These are phyloP conservation scores for Istiophorus platypterus DNA, from an alignment of 2,113 vertebrate genomes.

Conservation along the genomic window DNA sequence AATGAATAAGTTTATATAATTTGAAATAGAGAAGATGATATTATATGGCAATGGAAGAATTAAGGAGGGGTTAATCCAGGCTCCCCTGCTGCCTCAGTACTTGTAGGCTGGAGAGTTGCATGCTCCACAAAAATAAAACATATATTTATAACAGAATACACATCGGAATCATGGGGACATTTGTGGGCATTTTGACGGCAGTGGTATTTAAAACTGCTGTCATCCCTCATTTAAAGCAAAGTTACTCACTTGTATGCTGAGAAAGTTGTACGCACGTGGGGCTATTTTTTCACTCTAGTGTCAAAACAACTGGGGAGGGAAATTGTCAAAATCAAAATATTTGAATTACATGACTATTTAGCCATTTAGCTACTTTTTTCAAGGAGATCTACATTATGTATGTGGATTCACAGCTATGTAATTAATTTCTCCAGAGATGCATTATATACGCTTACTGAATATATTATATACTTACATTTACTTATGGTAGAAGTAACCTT, in stretches of 20 bases:
- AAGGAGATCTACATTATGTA: slow-evolving; percentile 29
- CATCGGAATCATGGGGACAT: slow-evolving; percentile 46
- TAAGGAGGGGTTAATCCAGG: slow-evolving; percentile 32
- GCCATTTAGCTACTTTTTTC: slow-evolving; percentile 31
- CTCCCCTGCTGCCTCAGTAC: not conserved
- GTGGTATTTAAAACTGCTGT: slow-evolving; percentile 59
- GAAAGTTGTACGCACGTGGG: not conserved
- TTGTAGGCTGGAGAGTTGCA: slow-evolving; percentile 30
- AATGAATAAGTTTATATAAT: not conserved
- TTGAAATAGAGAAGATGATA: not conserved
- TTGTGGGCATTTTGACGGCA: slow-evolving; percentile 56
- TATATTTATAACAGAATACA: slow-evolving; percentile 69
- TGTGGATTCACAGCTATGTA: slow-evolving; percentile 16
- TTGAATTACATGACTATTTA: slow-evolving; percentile 32
- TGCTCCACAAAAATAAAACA: slow-evolving; percentile 62
- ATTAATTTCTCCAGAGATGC: slow-evolving; percentile 40
- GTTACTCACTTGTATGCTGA: slow-evolving; percentile 57
- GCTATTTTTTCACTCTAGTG: slow-evolving; percentile 17
- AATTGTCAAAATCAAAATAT: slow-evolving; percentile 24
- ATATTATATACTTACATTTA: not conserved
- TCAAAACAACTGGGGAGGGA: slow-evolving; percentile 56
- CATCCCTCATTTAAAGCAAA: slow-evolving; percentile 66
- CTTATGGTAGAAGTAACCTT: slow-evolving; percentile 11
- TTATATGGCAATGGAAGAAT: not conserved
- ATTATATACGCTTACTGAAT: slow-evolving; percentile 10